phyloP scores from a whole-genome alignment of 1,140 invertebrate genomes.

The Dysdera silvatica region DNA sequence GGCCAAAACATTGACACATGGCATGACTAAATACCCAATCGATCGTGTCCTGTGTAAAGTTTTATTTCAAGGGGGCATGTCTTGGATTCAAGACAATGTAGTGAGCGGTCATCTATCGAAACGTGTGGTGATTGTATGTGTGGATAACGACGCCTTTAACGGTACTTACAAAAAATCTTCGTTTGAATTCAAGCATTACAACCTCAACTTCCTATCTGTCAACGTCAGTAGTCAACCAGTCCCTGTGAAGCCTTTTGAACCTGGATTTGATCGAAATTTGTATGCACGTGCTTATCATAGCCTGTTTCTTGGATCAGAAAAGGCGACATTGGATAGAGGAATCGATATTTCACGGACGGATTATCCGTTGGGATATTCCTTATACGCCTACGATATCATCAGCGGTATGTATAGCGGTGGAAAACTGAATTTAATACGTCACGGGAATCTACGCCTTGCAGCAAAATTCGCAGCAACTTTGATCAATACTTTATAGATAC shows the following conservation, averaged over 20 bases:
- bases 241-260: background rate
- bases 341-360: background rate
- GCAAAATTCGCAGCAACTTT: background rate
- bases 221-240: background rate
- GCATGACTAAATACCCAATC: constrained; percentile 46
- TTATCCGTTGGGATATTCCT: background rate
- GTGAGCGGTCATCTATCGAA: background rate
- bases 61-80: background rate
- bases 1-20: constrained; percentile 91
- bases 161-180: background rate
- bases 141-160: background rate
- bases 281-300: constrained; percentile 7
- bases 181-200: constrained; percentile 8
- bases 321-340: background rate
- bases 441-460: background rate
- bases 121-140: background rate
- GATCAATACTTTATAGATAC: background rate
- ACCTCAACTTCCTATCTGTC: background rate
- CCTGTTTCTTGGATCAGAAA: background rate
- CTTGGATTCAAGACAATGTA: constrained; percentile 8
- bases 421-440: background rate
- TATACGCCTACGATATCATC: background rate
- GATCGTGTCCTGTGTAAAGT: background rate
- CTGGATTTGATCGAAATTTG: background rate
- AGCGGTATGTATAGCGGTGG: background rate